These are phyloP conservation scores for Ctenopoma multispine DNA, from an alignment of 2,797 vertebrate genomes.

Conservation along the genomic window DNA sequence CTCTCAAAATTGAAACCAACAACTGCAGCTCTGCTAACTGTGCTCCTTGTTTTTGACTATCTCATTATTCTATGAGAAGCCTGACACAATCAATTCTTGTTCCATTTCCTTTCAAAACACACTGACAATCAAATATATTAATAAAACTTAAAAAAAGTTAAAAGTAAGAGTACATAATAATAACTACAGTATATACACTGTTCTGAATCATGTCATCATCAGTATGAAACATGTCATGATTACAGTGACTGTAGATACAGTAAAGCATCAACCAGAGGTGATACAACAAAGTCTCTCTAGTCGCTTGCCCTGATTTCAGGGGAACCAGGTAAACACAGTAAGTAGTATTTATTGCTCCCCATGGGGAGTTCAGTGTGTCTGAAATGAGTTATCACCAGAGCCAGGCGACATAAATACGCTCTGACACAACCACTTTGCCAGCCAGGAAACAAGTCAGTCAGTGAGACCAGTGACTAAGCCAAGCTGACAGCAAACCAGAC, in stretches of 20 bases:
- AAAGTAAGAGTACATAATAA: too few species aligned
- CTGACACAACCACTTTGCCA: slow-evolving; percentile 55
- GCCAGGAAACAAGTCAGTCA: slow-evolving; percentile 59
- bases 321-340: slow-evolving; percentile 40
- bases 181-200: too few species aligned
- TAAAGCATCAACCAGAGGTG: background rate
- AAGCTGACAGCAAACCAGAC: slow-evolving; percentile 42
- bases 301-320: slow-evolving; percentile 11
- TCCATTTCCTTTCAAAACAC: too few species aligned
- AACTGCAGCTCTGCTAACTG: too few species aligned
- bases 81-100: too few species aligned
- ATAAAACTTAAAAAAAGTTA: too few species aligned
- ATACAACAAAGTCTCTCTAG: slow-evolving; percentile 1
- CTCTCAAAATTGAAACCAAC: too few species aligned
- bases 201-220: background rate
- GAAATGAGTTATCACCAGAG: slow-evolving; percentile 65
- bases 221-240: background rate
- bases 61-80: too few species aligned
- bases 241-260: background rate
- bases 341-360: slow-evolving; percentile 55
- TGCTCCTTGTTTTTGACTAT: too few species aligned
- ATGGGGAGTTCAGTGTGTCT: slow-evolving; percentile 48
- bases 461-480: slow-evolving; percentile 35
- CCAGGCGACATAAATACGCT: slow-evolving; percentile 64
- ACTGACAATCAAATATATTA: too few species aligned